phyloP scores from a whole-genome alignment of 2,797 vertebrate genomes.

The Scolopax rusticola region DNA sequence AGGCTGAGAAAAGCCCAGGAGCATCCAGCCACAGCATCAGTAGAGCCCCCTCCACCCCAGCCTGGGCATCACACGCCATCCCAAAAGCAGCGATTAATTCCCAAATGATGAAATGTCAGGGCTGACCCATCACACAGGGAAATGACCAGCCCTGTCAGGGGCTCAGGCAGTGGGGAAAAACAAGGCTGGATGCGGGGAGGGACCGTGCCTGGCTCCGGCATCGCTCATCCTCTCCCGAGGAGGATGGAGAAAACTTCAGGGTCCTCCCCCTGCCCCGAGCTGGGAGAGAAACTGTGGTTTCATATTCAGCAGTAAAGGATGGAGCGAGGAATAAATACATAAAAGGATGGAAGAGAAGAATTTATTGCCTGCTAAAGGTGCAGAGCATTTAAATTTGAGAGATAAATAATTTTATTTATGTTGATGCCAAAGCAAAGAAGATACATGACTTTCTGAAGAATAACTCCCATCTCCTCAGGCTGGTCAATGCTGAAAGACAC shows the following conservation, averaged over 20 bases:
- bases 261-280: background rate
- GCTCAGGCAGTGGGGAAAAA: background rate
- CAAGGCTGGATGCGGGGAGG: background rate
- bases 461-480: conserved; percentile 10
- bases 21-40: background rate
- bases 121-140: conserved; percentile 71
- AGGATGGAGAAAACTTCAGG: background rate
- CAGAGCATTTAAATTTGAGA: conserved; percentile 65
- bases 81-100: conserved; percentile 79
- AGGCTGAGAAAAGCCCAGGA: background rate
- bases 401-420: conserved; percentile 78
- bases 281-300: background rate
- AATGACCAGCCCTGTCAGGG: background rate
- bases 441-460: conserved; percentile 63
- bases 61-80: conserved; percentile 66
- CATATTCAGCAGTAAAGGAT: background rate
- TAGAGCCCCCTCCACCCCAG: background rate
- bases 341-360: conserved; percentile 9
- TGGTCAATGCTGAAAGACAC: conserved; percentile 56
- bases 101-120: conserved; percentile 78
- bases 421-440: conserved; percentile 67
- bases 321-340: conserved; percentile 1
- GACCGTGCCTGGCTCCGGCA: rapidly evolving
- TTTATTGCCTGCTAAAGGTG: conserved; percentile 62
- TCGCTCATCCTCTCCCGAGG: rapidly evolving